Evolutionary conservation across 2,888 invertebrate species (phyloP), one percentile per base, ranked within the genome.

Genomic region (Lithophane leautieri): DNA sequence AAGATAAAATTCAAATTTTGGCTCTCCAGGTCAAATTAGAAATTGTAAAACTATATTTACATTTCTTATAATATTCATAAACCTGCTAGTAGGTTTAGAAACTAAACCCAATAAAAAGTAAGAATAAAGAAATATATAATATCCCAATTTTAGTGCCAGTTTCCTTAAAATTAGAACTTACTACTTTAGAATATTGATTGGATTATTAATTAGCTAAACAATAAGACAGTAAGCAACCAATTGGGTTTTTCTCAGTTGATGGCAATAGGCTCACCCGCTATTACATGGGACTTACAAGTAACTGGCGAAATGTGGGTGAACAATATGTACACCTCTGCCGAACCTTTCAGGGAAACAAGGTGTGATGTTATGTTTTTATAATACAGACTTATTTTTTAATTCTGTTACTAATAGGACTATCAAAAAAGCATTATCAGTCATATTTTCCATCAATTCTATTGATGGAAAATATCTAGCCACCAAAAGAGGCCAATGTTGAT

Each of bases 51-150:
- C 9, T 16, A 34, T 22, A 44, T 68, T 50, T 25, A 19, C 16
- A 28, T 78, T 52, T 78, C 22, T 34, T 28, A n/a, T 40, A 56
- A 42, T 62, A 54, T 28, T 47, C n/a, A 40, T 44, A 14, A 42
- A n/a, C 11, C 7, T 47, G 34, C 11, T 44, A 25, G 25, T 28
- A 54, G 28, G 22, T 40, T 40, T 25, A 52, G 16, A 68, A 68
- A 44, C 16, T 16, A 34, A 78, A 54, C 12, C 7, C 14, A 6
- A 50, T 9, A 42, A 9, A 42, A 42, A 42, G 9, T 42, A 50
- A 19, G 50, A 50, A 50, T 50, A 50, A 50, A 50, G 8, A 25
- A 44, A 76, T 56, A 44, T 34, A 34, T 34, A 34, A 34, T 16
- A 42, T 42, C 7, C 12, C 22, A 28, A 22, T 1, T 11, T 52